Base-by-base conservation (phyloP, 2,888 invertebrate species). In the Syrphus vitripennis region DNA sequence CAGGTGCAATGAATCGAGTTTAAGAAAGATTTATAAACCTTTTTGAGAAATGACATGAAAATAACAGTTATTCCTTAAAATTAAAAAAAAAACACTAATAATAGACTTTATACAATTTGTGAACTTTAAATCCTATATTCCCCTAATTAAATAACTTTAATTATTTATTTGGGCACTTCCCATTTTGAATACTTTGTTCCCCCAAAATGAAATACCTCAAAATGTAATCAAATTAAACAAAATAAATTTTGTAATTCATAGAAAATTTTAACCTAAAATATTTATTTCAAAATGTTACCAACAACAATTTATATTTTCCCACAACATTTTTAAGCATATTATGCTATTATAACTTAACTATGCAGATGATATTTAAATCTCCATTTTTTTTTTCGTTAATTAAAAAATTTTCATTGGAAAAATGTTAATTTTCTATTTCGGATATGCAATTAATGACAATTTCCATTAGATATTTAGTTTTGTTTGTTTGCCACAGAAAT, bases 371-470 rank as follows among this genome's bases (percentile, higher is more conserved):
- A n/a, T 74, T 42, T 37, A 10, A 29, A 24, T 12, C 40, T 12
- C 24, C 26, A 29, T 29, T 72, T 42, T 19, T 6, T 29, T 72
- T 42, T 19, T 6, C 57, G 6, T 45, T 63, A 72, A 72, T 79
- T 65, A 48, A 65, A 57, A 71, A 79, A 79, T 37, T n/a, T 0
- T 37, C 24, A 48, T 21, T 34, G 57, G 10, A 65, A 19, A 65
- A n/a, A n/a, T n/a, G n/a, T n/a, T n/a, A n/a, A 21, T 48, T 31
- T 19, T 63, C 63, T 48, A 72, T 65, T 65, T 37, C 34, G 65
- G 37, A 65, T 29, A 57, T 59, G 40, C 65, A 72, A 79, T 79
- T 57, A 72, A 29, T 72, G 57, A 48, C 45, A 65, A n/a, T 65
- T 48, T 65, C 21, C 31, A 48, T 19, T 31, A 45, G 12, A 78